These are phyloP conservation scores for Poecilia gillii DNA, from an alignment of 2,797 vertebrate species.

Conservation along the genomic window DNA sequence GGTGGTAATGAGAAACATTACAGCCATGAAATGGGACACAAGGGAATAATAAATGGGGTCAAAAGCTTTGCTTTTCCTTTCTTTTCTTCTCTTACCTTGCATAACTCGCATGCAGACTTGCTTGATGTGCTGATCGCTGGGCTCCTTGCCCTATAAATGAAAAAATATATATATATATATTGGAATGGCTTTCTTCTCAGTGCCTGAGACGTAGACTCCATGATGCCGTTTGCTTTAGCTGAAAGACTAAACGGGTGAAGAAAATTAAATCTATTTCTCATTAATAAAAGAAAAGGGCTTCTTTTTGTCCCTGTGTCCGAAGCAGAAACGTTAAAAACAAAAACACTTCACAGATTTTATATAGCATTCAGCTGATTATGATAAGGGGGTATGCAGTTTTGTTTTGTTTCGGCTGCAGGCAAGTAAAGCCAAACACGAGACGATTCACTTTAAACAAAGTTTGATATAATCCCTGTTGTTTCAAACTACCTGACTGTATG, in stretches of 20 bases:
- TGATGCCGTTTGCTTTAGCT: constrained; percentile 6
- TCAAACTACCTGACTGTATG: background rate
- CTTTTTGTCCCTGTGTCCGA: background rate
- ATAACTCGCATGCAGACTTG: constrained; percentile 99
- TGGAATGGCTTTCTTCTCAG: constrained; percentile 3
- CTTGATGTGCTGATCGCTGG: constrained; percentile 94
- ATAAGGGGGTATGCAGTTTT: background rate
- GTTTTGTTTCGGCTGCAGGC: background rate
- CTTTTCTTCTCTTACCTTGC: constrained; percentile 87
- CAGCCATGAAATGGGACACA: constrained; percentile 59
- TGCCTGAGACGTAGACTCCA: constrained; percentile 27
- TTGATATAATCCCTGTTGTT: background rate
- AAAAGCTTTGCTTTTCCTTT: constrained; percentile 37
- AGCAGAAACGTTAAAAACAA: background rate
- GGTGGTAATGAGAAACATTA: constrained; percentile 62
- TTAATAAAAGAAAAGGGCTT: background rate
- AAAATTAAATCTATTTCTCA: background rate
- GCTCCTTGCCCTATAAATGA: constrained; percentile 89
- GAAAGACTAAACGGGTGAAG: background rate
- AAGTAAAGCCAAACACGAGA: background rate
- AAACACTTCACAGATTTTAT: background rate
- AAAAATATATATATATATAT: constrained; percentile 18
- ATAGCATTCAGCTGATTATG: background rate
- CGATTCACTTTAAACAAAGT: background rate
- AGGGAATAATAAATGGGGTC: constrained; percentile 61